These are phyloP conservation scores for Ateles fusciceps DNA, from an alignment of 2,797 vertebrate species.

Conservation along the genomic window DNA sequence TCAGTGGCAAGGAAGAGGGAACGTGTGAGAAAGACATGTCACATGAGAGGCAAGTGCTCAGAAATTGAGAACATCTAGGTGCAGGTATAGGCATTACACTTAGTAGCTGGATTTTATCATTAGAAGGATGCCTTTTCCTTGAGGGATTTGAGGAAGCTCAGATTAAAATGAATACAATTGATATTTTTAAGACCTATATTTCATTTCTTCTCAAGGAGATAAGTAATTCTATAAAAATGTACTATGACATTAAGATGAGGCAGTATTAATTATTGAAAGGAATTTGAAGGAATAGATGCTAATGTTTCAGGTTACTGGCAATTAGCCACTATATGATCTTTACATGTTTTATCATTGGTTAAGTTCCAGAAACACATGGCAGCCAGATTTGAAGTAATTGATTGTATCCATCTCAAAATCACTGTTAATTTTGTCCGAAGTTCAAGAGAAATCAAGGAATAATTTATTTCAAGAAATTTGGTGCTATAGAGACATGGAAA, in stretches of 20 bases:
- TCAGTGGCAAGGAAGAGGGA: not conserved
- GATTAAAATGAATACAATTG: not conserved
- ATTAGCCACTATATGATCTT: not conserved
- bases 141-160: not conserved
- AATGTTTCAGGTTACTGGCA: not conserved
- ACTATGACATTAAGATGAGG: not conserved
- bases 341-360: not conserved
- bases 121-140: not conserved
- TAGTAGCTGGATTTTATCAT: not conserved
- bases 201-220: not conserved
- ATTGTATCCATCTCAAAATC: not conserved
- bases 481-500: not conserved
- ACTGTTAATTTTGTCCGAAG: not conserved
- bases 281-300: not conserved
- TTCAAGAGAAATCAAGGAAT: not conserved
- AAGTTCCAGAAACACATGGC: not conserved
- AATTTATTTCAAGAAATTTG: conserved; percentile 14
- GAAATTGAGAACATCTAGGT: not conserved
- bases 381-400: not conserved
- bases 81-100: rapidly evolving
- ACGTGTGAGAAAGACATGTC: not conserved
- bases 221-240: not conserved
- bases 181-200: not conserved
- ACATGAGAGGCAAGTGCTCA: not conserved
- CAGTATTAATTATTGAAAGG: not conserved